These are phyloP conservation scores for Ephydatia muelleri DNA, from an alignment of 37 sponge, comb jelly and placozoan species.

Conservation along the genomic window DNA sequence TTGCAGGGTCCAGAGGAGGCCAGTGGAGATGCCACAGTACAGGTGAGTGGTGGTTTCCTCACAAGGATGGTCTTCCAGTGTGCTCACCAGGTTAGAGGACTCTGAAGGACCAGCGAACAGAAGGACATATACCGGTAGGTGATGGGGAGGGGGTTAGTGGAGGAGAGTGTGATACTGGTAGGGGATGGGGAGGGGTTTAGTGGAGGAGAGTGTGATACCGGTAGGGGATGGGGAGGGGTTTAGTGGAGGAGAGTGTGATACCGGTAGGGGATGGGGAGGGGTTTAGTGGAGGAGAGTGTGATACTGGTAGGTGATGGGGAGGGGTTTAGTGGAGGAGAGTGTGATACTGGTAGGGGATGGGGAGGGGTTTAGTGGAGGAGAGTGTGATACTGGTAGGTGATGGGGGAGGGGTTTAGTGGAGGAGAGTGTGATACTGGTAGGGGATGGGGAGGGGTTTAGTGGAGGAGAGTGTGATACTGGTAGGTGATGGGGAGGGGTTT, in stretches of 20 bases:
- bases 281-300: background rate
- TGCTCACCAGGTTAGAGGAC: background rate
- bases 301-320: background rate
- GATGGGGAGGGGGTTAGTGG: background rate
- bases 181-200: background rate
- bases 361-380: background rate
- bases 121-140: conserved; percentile 17
- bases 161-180: background rate
- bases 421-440: background rate
- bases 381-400: background rate
- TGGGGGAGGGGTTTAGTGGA: background rate
- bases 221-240: background rate
- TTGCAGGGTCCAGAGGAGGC: conserved; percentile 30
- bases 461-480: too few species aligned
- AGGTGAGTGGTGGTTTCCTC: conserved; percentile 5
- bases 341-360: background rate
- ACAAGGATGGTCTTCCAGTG: background rate
- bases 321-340: background rate
- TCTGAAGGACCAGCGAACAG: conserved; percentile 11
- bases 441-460: too few species aligned
- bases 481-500: too few species aligned
- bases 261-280: background rate
- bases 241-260: background rate
- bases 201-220: background rate
- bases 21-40: conserved; percentile 41